phyloP scores from a whole-genome alignment of 2,888 invertebrate species.

The Epistrophe eligans region DNA sequence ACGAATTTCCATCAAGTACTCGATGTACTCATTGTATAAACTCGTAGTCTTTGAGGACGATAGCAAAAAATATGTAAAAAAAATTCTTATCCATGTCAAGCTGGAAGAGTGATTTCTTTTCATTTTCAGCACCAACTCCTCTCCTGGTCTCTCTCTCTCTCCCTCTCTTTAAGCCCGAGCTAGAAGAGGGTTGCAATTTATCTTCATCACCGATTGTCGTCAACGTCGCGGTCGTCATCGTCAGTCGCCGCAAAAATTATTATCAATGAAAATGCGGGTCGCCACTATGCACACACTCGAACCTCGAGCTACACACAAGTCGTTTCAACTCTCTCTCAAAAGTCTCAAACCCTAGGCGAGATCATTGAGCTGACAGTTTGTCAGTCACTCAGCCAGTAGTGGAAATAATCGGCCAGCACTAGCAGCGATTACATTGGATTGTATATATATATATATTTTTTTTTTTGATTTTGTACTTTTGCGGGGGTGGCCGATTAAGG shows the following conservation, averaged over 20 bases:
- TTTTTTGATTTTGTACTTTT: conserved; percentile 41
- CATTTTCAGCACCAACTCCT: conserved; percentile 54
- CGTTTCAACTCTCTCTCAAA: conserved; percentile 5
- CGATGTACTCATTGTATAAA: neutral
- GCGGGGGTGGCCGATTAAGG: conserved; percentile 75
- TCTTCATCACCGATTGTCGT: conserved; percentile 59
- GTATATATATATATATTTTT: conserved; percentile 13
- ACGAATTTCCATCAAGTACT: conserved; percentile 56
- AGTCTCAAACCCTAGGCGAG: conserved; percentile 27
- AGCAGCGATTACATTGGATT: conserved; percentile 52
- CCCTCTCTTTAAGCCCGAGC: neutral
- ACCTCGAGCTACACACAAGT: neutral
- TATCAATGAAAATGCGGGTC: conserved; percentile 70
- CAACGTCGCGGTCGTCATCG: conserved; percentile 5
- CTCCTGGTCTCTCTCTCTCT: neutral
- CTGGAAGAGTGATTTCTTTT: conserved; percentile 65
- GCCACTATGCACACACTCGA: conserved; percentile 1
- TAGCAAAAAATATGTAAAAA: conserved; percentile 1
- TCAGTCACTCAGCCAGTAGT: conserved; percentile 63
- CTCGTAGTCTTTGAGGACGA: conserved; percentile 1
- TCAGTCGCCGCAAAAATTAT: conserved; percentile 43
- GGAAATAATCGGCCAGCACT: conserved; percentile 61
- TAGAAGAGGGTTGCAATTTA: conserved; percentile 60
- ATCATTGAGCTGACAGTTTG: conserved; percentile 57
- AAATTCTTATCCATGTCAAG: conserved; percentile 54